These are phyloP conservation scores for Erithacus rubecula DNA, from an alignment of 2,797 vertebrate genomes.

Conservation along the genomic window DNA sequence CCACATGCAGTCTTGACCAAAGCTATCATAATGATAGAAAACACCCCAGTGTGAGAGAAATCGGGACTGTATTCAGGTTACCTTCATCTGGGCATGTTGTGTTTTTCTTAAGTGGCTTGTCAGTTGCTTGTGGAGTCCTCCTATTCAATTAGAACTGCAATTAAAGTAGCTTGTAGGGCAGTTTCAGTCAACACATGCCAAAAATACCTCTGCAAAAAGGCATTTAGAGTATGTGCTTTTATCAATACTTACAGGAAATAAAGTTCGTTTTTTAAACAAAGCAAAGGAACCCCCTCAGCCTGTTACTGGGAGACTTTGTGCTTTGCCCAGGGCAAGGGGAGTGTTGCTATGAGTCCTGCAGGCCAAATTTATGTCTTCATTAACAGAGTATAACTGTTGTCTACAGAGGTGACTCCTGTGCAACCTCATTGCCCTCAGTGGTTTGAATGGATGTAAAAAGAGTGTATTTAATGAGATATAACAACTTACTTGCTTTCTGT, in stretches of 20 bases:
- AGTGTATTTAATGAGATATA: background rate
- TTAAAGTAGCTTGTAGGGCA: background rate
- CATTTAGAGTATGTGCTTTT: background rate
- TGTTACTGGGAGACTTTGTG: background rate
- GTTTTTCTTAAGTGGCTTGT: background rate
- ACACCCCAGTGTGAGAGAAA: background rate
- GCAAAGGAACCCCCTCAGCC: background rate
- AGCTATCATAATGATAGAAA: background rate
- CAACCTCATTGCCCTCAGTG: background rate
- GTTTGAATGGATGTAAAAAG: background rate
- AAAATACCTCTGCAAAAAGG: background rate
- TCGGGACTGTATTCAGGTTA: background rate
- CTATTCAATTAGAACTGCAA: background rate
- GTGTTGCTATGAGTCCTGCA: background rate
- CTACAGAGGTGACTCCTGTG: background rate
- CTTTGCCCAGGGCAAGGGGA: background rate
- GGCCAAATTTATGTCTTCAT: background rate
- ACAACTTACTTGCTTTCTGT: background rate
- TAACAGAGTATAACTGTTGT: background rate
- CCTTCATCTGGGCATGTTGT: background rate
- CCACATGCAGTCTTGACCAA: background rate
- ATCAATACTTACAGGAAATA: background rate
- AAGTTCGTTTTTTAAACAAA: background rate
- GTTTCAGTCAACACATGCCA: background rate
- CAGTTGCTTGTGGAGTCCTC: background rate